phyloP scores from a whole-genome alignment of 2,797 vertebrate species.

The Alosa sapidissima region DNA sequence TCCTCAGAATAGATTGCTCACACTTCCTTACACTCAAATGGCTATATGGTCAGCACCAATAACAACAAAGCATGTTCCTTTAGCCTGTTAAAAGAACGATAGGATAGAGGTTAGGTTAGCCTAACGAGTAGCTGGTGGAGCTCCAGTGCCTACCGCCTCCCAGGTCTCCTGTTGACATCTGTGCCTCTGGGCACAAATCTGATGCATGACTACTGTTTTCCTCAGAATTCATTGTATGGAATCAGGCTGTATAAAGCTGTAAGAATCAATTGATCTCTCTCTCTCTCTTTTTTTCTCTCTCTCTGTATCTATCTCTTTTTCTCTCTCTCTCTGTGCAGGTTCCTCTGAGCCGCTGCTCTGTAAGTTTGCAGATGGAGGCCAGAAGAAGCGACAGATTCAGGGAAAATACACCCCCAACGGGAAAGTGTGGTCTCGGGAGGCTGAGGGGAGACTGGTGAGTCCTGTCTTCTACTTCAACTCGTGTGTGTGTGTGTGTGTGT shows the following conservation, averaged over 20 bases:
- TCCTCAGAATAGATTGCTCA: background rate
- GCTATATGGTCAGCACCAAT: no score
- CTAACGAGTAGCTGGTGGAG: no score
- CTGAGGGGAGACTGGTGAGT: conserved; percentile 14
- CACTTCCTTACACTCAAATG: background rate
- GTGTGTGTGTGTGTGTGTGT: background rate
- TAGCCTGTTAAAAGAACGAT: background rate
- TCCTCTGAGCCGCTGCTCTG: conserved; percentile 93
- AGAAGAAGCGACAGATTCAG: conserved; percentile 10
- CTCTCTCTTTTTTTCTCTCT: background rate
- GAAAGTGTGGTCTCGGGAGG: conserved; percentile 6
- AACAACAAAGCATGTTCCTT: background rate
- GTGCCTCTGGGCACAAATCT: no score
- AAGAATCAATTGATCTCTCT: background rate
- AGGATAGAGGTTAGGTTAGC: no score
- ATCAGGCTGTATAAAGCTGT: background rate
- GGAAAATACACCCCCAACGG: conserved; percentile 12
- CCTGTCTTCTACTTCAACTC: background rate
- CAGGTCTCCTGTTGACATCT: no score
- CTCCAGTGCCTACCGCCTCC: no score
- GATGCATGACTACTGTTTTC: no score
- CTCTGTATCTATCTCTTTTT: background rate
- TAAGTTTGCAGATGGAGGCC: conserved; percentile 80
- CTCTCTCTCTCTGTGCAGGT: conserved; percentile 42
- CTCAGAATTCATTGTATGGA: background rate